phyloP scores from a whole-genome alignment of 2,113 vertebrate species.

The Tringa solitaria region DNA sequence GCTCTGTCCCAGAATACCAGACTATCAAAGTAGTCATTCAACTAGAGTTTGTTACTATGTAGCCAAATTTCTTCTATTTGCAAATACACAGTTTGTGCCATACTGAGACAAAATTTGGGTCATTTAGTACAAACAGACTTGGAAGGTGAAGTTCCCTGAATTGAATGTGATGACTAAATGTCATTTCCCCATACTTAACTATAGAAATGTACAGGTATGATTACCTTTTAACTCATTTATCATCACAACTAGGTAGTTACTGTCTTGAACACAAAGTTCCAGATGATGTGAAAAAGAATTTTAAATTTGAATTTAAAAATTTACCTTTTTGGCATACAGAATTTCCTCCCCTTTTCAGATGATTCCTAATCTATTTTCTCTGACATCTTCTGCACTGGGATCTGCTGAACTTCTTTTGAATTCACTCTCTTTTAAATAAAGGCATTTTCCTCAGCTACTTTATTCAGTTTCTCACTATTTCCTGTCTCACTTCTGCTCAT shows the following conservation, averaged over 20 bases:
- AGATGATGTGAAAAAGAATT: not conserved
- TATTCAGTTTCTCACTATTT: slow-evolving; percentile 36
- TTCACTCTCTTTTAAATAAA: slow-evolving; percentile 10
- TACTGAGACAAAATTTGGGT: not conserved
- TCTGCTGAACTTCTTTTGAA: not conserved
- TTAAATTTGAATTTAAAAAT: not conserved
- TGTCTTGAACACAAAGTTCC: not conserved
- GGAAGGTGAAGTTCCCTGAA: not conserved
- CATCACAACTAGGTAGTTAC: not conserved
- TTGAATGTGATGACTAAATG: not conserved
- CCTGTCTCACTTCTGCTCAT: slow-evolving; percentile 41
- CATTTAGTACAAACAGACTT: not conserved
- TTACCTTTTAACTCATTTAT: not conserved
- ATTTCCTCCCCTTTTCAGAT: not conserved
- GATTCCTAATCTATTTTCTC: not conserved
- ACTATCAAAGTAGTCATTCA: not conserved
- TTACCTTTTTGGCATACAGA: not conserved
- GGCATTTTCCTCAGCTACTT: slow-evolving; percentile 40
- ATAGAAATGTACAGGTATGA: not conserved
- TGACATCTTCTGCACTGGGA: not conserved
- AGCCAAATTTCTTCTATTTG: not conserved
- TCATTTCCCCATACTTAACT: not conserved
- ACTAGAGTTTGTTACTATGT: not conserved
- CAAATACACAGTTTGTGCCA: not conserved
- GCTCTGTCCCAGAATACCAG: not conserved